Percentiles rank a stretch among this genome's conserved stretches.
These are phyloP conservation scores for Megaleporinus macrocephalus DNA, from an alignment of 2,113 vertebrate genomes.

Conservation along the genomic window DNA sequence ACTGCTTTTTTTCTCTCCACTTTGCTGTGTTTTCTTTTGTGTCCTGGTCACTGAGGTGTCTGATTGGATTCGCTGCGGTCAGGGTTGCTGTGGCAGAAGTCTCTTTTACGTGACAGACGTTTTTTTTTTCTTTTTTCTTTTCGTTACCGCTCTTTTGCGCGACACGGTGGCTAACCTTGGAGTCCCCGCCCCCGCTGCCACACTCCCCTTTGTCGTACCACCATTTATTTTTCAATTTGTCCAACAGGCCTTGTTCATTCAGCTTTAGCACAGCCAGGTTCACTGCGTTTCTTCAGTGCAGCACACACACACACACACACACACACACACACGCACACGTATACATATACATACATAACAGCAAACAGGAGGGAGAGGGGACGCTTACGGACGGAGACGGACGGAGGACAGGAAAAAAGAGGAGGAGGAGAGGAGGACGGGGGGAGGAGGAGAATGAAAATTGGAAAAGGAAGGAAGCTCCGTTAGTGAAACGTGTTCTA, in stretches of 20 bases:
- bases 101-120: slow-evolving; percentile 89
- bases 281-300: slow-evolving; percentile 97
- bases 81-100: slow-evolving; percentile 88
- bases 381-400: not conserved
- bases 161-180: slow-evolving; percentile 99
- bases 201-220: slow-evolving; percentile 99
- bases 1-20: slow-evolving; percentile 68
- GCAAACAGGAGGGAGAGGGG: not conserved
- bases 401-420: not conserved
- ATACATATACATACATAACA: too few species aligned
- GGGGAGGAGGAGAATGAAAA: slow-evolving; percentile 34
- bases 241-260: slow-evolving; percentile 99
- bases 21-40: not conserved
- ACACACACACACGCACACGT: not conserved
- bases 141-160: slow-evolving; percentile 84
- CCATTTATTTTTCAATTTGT: slow-evolving; percentile 99
- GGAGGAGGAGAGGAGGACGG: not conserved
- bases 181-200: slow-evolving; percentile 99
- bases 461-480: slow-evolving; percentile 35
- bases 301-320: slow-evolving; percentile 54
- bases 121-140: slow-evolving; percentile 61
- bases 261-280: slow-evolving; percentile 99
- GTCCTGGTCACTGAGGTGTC: not conserved
- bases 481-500: slow-evolving; percentile 31
- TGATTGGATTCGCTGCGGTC: not conserved